Conservation (phyloP, 1,140 invertebrate species). For the Drosophila aff. region DNA sequence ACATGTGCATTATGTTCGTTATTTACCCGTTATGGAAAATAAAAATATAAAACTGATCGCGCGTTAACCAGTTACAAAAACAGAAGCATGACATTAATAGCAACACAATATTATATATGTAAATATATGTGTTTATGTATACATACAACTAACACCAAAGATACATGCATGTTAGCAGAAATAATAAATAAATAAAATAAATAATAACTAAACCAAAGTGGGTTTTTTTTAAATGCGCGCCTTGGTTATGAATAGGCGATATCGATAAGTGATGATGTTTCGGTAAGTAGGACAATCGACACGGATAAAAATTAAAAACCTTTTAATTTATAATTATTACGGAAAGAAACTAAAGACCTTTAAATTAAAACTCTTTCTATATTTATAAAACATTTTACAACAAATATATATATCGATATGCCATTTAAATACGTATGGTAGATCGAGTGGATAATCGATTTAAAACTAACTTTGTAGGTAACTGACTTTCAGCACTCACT, state of each 20-base stretch:
- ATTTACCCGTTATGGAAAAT: conserved; percentile 52
- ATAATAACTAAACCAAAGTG: conserved; percentile 33
- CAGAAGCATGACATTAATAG: conserved; percentile 46
- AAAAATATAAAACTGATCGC: conserved; percentile 36
- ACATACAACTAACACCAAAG: conserved; percentile 62
- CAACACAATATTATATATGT: conserved; percentile 57
- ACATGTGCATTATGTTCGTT: conserved; percentile 67
- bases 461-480: neutral
- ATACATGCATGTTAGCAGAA: conserved; percentile 76
- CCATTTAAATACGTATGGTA: neutral
- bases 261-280: neutral
- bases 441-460: neutral
- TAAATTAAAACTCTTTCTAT: neutral
- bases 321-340: neutral
- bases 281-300: neutral
- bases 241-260: neutral
- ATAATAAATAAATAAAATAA: conserved; percentile 71
- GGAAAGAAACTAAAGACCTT: rapidly evolving
- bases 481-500: neutral
- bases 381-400: neutral
- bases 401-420: neutral
- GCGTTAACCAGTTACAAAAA: conserved; percentile 68
- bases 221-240: neutral
- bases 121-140: conserved; percentile 48
- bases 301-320: neutral